A percentile compares a stretch with the other conserved stretches of the same genome.
These are phyloP conservation scores for Idaea dimidiata DNA, from an alignment of 2,888 invertebrate species.

Conservation along the genomic window DNA sequence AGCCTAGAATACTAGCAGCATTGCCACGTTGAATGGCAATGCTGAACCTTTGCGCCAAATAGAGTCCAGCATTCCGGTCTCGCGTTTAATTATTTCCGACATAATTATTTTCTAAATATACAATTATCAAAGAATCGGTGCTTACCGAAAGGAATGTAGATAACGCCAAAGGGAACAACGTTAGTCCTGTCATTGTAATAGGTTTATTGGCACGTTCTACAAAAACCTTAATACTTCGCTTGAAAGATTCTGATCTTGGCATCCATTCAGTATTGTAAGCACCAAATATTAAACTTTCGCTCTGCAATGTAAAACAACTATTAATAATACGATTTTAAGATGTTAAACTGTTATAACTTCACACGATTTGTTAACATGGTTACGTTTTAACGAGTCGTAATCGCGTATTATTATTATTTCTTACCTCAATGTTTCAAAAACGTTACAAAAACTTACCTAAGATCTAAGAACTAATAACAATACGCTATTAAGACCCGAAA, in stretches of 20 bases:
- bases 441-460: too few species aligned
- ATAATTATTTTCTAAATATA: too few species aligned
- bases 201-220: slow-evolving; percentile 48
- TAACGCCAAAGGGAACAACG: slow-evolving; percentile 56
- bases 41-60: too few species aligned
- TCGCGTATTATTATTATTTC: too few species aligned
- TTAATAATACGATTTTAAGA: slow-evolving; percentile 10
- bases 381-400: too few species aligned
- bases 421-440: too few species aligned
- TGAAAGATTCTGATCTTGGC: slow-evolving; percentile 46
- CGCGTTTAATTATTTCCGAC: too few species aligned
- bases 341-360: too few species aligned
- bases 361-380: too few species aligned
- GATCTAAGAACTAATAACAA: slow-evolving; percentile 13
- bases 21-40: too few species aligned
- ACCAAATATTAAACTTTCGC: slow-evolving; percentile 47
- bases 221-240: slow-evolving; percentile 48
- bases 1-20: too few species aligned
- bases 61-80: too few species aligned
- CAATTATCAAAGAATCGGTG: background rate
- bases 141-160: slow-evolving; percentile 54
- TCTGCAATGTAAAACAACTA: slow-evolving; percentile 39
- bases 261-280: slow-evolving; percentile 60
- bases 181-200: slow-evolving; percentile 47
- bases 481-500: slow-evolving; percentile 7